Percentiles rank a stretch among this genome's conserved stretches.
phyloP scores from a whole-genome alignment of 2,113 vertebrate genomes.

The Arenaria interpres region DNA sequence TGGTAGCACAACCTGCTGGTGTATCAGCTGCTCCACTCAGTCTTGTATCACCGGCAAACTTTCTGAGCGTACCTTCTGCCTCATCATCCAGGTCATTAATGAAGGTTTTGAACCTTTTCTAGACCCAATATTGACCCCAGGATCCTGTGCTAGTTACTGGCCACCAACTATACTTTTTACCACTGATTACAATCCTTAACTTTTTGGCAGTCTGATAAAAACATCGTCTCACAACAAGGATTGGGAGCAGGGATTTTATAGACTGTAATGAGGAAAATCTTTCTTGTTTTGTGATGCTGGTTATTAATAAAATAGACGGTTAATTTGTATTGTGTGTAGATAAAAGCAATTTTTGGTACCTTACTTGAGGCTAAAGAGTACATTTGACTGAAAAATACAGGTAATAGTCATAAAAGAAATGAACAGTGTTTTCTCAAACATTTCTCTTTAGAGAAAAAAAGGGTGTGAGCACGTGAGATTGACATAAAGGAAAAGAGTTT shows the following conservation, averaged over 20 bases:
- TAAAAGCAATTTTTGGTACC: background rate
- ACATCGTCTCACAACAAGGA: background rate
- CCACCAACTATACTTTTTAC: background rate
- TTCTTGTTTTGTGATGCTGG: background rate
- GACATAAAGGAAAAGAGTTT: background rate
- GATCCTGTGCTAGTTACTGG: background rate
- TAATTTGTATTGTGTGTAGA: background rate
- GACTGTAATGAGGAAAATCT: background rate
- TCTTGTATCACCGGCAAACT: background rate
- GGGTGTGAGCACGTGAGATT: background rate
- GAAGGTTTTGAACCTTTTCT: background rate
- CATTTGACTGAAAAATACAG: background rate
- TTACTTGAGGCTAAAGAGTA: background rate
- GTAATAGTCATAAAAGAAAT: background rate
- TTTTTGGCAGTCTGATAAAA: background rate
- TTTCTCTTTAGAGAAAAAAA: background rate
- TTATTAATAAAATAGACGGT: background rate
- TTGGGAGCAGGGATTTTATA: background rate
- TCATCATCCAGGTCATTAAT: accelerated
- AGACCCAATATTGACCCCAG: background rate
- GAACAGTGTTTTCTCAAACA: background rate
- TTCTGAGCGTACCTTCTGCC: background rate
- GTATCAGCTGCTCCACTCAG: background rate
- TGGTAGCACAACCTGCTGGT: background rate
- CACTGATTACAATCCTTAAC: background rate